Percentiles rank a stretch among this genome's conserved stretches.
Conservation (phyloP, 2,113 vertebrate species). For the Osmerus eperlanus region DNA sequence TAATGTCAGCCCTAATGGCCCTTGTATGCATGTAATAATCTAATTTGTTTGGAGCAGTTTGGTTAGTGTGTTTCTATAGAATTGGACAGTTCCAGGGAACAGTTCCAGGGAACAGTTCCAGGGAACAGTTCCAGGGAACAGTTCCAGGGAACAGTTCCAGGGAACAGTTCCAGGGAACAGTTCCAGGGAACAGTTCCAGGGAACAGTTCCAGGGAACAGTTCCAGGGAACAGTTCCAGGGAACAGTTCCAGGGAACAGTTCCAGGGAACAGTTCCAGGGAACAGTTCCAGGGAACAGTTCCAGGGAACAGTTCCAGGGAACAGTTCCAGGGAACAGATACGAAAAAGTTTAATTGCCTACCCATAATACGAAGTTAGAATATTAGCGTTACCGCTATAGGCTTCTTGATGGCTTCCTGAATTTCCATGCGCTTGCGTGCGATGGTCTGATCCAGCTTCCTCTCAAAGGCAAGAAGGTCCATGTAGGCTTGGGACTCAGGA, state of each 20-base stretch:
- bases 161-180: background rate
- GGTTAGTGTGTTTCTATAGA: background rate
- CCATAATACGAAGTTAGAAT: background rate
- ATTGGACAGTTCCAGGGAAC: background rate
- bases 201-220: background rate
- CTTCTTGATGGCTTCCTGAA: slow-evolving; percentile 98
- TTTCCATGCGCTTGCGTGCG: slow-evolving; percentile 97
- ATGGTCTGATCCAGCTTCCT: slow-evolving; percentile 99
- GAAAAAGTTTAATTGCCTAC: background rate
- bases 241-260: background rate
- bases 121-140: background rate
- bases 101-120: background rate
- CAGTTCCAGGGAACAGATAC: background rate
- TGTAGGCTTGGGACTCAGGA: slow-evolving; percentile 98
- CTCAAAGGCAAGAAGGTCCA: slow-evolving; percentile 98
- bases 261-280: background rate
- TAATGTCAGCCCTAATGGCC: background rate
- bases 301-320: background rate
- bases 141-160: background rate
- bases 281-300: background rate
- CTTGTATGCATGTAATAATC: background rate
- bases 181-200: background rate
- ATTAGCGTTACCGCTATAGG: slow-evolving; percentile 82
- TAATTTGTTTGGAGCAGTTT: background rate
- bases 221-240: background rate